phyloP scores from a whole-genome alignment of 2,888 invertebrate species.

The Sminthurides aquaticus region DNA sequence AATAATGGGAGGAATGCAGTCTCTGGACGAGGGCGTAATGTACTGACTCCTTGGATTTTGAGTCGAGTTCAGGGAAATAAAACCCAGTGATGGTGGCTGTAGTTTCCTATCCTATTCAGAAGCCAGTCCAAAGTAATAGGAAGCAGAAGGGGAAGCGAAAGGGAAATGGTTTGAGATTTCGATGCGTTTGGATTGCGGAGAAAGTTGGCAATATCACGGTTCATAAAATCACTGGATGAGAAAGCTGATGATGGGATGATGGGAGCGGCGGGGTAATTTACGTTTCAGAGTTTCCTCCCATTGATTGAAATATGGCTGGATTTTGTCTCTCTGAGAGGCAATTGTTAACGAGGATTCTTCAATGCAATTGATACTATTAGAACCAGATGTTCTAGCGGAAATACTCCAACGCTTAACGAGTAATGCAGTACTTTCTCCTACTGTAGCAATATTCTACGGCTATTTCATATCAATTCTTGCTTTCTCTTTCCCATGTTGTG shows the following conservation, averaged over 20 bases:
- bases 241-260: neutral
- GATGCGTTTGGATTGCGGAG: neutral
- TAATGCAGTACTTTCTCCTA: too few relatives aligned
- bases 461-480: too few relatives aligned
- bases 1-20: too few relatives aligned
- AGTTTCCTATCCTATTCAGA: too few relatives aligned
- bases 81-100: too few relatives aligned
- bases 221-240: slow-evolving; percentile 4
- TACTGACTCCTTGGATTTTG: too few relatives aligned
- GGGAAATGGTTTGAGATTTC: neutral
- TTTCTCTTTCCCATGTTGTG: too few relatives aligned
- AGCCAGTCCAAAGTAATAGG: neutral
- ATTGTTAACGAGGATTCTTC: neutral
- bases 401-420: too few relatives aligned
- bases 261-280: neutral
- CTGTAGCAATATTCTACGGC: too few relatives aligned
- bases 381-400: too few relatives aligned
- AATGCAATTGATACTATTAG: neutral
- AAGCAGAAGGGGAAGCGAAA: neutral
- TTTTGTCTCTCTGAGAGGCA: neutral
- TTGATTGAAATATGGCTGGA: neutral
- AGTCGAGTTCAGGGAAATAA: too few relatives aligned
- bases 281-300: neutral
- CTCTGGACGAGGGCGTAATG: neutral
- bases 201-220: slow-evolving; percentile 7